Conservation (phyloP, 2,113 vertebrate genomes). For the Sylvia atricapilla region DNA sequence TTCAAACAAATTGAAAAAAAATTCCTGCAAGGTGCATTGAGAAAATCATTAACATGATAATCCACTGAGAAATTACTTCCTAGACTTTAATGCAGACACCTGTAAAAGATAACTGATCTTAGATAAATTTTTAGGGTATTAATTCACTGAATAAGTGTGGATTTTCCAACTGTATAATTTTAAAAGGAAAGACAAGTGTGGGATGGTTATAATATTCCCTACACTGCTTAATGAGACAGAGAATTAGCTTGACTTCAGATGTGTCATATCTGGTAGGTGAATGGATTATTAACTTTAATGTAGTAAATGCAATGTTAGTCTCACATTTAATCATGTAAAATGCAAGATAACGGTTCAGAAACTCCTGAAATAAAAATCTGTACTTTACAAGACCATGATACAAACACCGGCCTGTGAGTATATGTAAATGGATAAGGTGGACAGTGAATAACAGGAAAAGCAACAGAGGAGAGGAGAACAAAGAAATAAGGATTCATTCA, state of each 20-base stretch:
- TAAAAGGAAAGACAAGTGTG: not conserved
- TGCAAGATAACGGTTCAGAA: not conserved
- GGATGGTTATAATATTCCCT: not conserved
- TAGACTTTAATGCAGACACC: not conserved
- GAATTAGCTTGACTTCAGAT: slow-evolving; percentile 43
- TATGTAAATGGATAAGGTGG: not conserved
- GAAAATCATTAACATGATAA: not conserved
- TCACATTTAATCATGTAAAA: not conserved
- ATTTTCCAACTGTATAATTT: not conserved
- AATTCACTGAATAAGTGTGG: not conserved
- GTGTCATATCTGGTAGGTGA: slow-evolving; percentile 41
- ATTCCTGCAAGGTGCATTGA: not conserved
- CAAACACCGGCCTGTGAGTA: not conserved
- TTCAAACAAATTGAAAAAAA: not conserved
- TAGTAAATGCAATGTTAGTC: not conserved
- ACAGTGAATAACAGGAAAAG: not conserved
- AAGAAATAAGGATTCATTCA: not conserved
- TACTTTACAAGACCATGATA: not conserved
- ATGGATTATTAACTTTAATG: slow-evolving; percentile 62
- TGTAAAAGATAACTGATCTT: not conserved
- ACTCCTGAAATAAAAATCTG: not conserved
- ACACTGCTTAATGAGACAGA: slow-evolving; percentile 54
- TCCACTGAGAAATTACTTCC: not conserved
- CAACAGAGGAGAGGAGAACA: not conserved
- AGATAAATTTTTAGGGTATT: not conserved